phyloP scores from a whole-genome alignment of 2,888 invertebrate species.

The Penaeus monodon region DNA sequence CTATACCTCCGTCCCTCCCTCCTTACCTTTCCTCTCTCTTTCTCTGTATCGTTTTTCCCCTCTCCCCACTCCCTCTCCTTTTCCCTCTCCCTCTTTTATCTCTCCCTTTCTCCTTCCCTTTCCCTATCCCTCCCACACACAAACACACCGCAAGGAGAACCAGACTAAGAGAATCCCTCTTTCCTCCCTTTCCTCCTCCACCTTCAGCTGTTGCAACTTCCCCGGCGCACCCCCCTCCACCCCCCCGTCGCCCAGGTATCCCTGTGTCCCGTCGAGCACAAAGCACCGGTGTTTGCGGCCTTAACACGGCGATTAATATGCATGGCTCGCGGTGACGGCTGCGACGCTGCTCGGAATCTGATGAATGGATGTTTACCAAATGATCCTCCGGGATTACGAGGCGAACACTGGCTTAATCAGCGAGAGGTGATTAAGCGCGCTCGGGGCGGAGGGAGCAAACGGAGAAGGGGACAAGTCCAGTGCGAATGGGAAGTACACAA shows the following conservation, averaged over 20 bases:
- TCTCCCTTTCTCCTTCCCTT: background rate
- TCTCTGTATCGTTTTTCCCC: too few species aligned
- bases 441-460: too few species aligned
- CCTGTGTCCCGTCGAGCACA: background rate
- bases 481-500: too few species aligned
- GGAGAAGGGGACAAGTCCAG: too few species aligned
- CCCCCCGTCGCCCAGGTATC: background rate
- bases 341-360: background rate
- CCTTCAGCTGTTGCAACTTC: background rate
- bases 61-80: too few species aligned
- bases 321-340: background rate
- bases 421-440: too few species aligned
- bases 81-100: background rate
- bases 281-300: background rate
- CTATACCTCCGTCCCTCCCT: background rate
- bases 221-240: too few species aligned
- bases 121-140: background rate
- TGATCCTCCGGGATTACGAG: too few species aligned
- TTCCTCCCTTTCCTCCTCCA: background rate
- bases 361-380: background rate
- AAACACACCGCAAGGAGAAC: too few species aligned
- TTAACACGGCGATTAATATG: background rate
- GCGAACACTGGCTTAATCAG: too few species aligned
- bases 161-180: too few species aligned
- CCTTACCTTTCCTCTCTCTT: background rate